These are phyloP conservation scores for Eptatretus atami DNA, from an alignment of 2,797 vertebrate species.

Conservation along the genomic window DNA sequence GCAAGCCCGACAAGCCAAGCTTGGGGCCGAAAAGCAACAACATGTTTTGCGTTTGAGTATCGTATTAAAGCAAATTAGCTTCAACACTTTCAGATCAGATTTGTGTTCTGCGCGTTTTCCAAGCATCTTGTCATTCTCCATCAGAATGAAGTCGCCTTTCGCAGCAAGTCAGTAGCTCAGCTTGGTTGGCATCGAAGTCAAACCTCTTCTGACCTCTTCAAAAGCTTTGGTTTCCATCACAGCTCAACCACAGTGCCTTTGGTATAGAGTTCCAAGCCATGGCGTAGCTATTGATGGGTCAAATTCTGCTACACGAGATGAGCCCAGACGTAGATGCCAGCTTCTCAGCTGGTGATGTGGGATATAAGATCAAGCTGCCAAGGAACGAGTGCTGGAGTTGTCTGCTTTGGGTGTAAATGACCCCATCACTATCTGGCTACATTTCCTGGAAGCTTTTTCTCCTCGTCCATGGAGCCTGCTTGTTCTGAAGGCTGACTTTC, in stretches of 20 bases:
- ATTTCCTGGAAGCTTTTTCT: conserved; percentile 14
- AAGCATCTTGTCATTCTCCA: too few relatives aligned
- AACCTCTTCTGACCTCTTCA: too few relatives aligned
- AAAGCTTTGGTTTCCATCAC: too few relatives aligned
- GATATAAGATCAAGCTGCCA: conserved; percentile 38
- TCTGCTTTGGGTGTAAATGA: conserved; percentile 10
- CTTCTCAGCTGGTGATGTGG: conserved; percentile 20
- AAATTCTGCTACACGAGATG: not conserved
- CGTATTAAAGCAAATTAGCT: too few relatives aligned
- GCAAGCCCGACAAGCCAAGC: too few relatives aligned
- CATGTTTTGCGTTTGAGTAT: too few relatives aligned
- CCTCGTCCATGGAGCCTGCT: conserved; percentile 10
- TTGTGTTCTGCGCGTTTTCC: too few relatives aligned
- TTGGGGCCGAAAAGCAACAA: too few relatives aligned
- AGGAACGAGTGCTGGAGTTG: conserved; percentile 23
- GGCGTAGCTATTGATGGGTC: conserved; percentile 13
- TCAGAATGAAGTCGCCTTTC: too few relatives aligned
- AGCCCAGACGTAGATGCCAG: conserved; percentile 38
- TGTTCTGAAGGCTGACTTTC: not conserved
- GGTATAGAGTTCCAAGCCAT: conserved; percentile 13
- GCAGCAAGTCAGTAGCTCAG: too few relatives aligned
- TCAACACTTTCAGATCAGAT: too few relatives aligned
- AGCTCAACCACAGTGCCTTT: conserved; percentile 12
- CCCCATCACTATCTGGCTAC: conserved; percentile 12
- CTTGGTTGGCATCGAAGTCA: too few relatives aligned